Evolutionary conservation across 1,140 invertebrate genomes (phyloP), one percentile per base, ranked within the genome.

Genomic region (Leucophenga varia): DNA sequence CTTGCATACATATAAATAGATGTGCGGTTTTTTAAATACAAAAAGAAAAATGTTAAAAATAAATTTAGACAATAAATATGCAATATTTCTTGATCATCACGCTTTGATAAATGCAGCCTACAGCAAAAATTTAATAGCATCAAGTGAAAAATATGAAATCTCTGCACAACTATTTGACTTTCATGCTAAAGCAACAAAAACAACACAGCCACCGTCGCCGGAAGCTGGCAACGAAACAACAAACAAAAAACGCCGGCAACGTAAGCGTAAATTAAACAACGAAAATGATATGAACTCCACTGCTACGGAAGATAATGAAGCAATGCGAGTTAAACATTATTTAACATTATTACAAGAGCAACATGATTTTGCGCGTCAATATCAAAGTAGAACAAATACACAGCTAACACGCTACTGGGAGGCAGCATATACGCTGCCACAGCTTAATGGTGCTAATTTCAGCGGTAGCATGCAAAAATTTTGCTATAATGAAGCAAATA

Each of bases 381-480:
- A n/a, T n/a, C n/a, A n/a, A n/a, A n/a, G n/a, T n/a, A n/a, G n/a
- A n/a, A n/a, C n/a, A n/a, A n/a, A n/a, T n/a, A 28, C 10, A 41
- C 10, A n/a, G 18, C n/a, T 42, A 1, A 31, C 37, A 13, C 61
- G 63, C 13, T 41, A 44, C 20, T 73, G 70, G 70, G 70, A 73
- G 19, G 52, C 49, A 8, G 17, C 52, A 12, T 56, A 61, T 36
- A 44, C 12, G 2, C 16, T 73, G n/a, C 70, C 70, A 0, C 53
- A 63, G 14, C 46, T 73, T 5, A 54, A 73, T 40, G 70, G 70
- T 20, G 49, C 41, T 17, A 73, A 73, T 17, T 8, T 32, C 3
- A 72, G 55, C 22, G 49, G 49, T 4, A 10, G 21, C 21, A 55
- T 54, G 21, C 70, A 70, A 43, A 37, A 21, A 14, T 64, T 54